A percentile compares a stretch with the other conserved stretches of the same genome.
These are phyloP conservation scores for Drosophila birchii DNA, from an alignment of 2,888 invertebrate genomes.

Conservation along the genomic window DNA sequence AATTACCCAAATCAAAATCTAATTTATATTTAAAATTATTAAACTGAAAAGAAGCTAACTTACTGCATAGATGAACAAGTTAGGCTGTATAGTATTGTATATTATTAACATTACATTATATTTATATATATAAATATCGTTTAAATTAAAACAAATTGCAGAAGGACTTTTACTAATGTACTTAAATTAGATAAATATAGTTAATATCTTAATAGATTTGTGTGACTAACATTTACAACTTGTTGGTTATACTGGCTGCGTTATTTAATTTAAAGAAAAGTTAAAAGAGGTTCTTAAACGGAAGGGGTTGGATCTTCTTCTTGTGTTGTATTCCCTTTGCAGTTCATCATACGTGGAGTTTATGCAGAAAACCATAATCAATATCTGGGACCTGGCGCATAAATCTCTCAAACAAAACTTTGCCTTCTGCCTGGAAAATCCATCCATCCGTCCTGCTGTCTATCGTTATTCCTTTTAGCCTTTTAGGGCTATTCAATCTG, in stretches of 20 bases:
- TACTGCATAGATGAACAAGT: too few species aligned
- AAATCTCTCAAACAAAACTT: slow-evolving; percentile 39
- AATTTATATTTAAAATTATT: too few species aligned
- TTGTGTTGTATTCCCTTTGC: neutral
- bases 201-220: neutral
- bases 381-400: slow-evolving; percentile 27
- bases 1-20: too few species aligned
- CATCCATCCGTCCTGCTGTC: slow-evolving; percentile 30
- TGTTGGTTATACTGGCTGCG: too few species aligned
- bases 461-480: slow-evolving; percentile 35
- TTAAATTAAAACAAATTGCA: neutral
- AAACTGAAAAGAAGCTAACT: too few species aligned
- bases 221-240: neutral
- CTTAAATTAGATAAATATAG: neutral
- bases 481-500: slow-evolving; percentile 56
- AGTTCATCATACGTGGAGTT: slow-evolving; percentile 7
- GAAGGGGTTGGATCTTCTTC: neutral
- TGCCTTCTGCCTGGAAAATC: slow-evolving; percentile 10
- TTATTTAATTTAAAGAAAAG: neutral
- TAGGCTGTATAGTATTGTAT: too few species aligned
- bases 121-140: neutral
- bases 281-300: neutral
- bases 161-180: too few species aligned
- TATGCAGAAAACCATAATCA: slow-evolving; percentile 27
- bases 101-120: too few species aligned